These are phyloP conservation scores for Wasmannia auropunctata DNA, from an alignment of 1,140 invertebrate genomes.

Conservation along the genomic window DNA sequence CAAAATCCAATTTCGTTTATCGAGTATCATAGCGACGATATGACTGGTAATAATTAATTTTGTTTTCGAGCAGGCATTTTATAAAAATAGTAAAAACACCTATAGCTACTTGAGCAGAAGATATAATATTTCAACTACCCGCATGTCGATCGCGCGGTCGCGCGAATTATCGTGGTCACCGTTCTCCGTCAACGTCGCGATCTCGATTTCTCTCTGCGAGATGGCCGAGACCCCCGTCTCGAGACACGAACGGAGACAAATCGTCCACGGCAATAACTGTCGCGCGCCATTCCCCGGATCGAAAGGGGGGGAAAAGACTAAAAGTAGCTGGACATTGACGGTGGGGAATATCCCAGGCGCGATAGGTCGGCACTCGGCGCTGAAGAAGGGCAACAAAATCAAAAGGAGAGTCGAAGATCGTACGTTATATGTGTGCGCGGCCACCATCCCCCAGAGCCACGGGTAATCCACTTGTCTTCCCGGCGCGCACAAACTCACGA, in stretches of 20 bases:
- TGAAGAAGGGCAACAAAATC: constrained; percentile 60
- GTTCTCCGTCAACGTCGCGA: constrained; percentile 14
- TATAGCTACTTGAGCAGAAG: background rate
- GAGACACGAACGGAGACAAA: constrained; percentile 55
- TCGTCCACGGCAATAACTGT: constrained; percentile 67
- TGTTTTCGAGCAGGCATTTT: background rate
- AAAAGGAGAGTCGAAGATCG: constrained; percentile 72
- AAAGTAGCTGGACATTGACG: constrained; percentile 63
- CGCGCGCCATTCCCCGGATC: constrained; percentile 28
- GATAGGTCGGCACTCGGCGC: constrained; percentile 49
- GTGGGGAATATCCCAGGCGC: constrained; percentile 25
- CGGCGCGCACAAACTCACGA: constrained; percentile 58
- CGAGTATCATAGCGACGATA: background rate
- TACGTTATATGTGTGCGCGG: constrained; percentile 71
- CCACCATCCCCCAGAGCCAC: constrained; percentile 46
- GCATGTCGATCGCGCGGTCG: background rate
- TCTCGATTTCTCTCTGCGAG: constrained; percentile 17
- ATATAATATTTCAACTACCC: background rate
- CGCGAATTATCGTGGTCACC: background rate
- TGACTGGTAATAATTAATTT: constrained; percentile 13
- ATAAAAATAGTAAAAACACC: too few relatives aligned
- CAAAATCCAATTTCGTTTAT: constrained; percentile 3
- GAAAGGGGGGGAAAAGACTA: constrained; percentile 20
- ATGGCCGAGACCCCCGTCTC: background rate
- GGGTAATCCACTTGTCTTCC: constrained; percentile 77